Conservation (phyloP, 2,797 vertebrate species). For the Gadopsis bispinosus region DNA sequence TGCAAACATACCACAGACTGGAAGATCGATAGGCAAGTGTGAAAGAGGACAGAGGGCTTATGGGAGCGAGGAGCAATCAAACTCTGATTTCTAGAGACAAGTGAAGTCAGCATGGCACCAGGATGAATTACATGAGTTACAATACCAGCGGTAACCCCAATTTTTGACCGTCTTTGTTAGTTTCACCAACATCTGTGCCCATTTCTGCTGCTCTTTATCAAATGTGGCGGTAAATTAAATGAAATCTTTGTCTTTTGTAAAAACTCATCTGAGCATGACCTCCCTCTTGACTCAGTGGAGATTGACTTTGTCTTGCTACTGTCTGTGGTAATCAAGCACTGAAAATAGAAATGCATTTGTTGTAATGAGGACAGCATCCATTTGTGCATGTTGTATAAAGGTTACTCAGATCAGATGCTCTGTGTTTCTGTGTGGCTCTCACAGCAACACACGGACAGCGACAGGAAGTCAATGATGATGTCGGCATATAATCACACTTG, state of each 20-base stretch:
- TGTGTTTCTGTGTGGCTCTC: conserved; percentile 28
- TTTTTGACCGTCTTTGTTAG: background rate
- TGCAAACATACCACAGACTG: conserved; percentile 32
- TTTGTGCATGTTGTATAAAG: conserved; percentile 19
- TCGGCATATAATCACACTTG: conserved; percentile 47
- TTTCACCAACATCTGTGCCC: background rate
- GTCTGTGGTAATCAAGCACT: conserved; percentile 21
- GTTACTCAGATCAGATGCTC: conserved; percentile 14
- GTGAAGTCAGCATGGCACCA: background rate
- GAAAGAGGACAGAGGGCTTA: conserved; percentile 11
- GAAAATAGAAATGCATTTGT: conserved; percentile 31
- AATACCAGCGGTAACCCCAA: background rate
- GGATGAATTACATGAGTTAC: background rate
- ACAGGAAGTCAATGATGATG: conserved; percentile 55
- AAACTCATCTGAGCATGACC: conserved; percentile 7
- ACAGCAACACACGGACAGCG: conserved; percentile 21
- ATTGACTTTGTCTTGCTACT: background rate
- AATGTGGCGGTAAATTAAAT: background rate
- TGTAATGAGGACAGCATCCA: conserved; percentile 40
- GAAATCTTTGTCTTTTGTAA: background rate
- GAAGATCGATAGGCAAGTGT: conserved; percentile 33
- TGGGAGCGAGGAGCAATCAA: conserved; percentile 12
- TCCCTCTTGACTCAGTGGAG: background rate
- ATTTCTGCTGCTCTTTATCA: background rate
- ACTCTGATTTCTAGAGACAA: conserved; percentile 20